Evolutionary conservation across 1,140 invertebrate genomes (phyloP).

Genomic region (Cardiocondyla obscurior): DNA sequence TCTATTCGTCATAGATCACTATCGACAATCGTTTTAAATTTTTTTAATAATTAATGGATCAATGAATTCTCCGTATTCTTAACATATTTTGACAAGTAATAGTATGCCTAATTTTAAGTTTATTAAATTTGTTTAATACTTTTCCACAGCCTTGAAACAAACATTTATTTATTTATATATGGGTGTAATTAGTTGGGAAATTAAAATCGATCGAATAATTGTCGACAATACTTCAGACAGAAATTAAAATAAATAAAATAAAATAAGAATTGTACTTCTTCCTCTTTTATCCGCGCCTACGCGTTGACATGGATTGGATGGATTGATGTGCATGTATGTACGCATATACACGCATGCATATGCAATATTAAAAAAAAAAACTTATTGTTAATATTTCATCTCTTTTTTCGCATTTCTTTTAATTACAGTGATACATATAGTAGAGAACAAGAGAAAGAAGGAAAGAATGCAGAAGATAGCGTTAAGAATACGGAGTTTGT

Average conservation of each 20-base stretch:
- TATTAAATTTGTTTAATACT: no score
- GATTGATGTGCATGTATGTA: neutral
- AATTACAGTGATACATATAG: neutral
- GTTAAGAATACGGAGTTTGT: slow-evolving; percentile 8
- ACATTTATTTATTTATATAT: neutral
- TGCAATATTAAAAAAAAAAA: neutral
- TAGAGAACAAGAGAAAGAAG: no score
- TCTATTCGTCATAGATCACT: neutral
- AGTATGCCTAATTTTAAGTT: neutral
- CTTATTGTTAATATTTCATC: no score
- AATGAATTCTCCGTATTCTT: neutral
- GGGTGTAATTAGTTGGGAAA: neutral
- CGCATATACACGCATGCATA: neutral
- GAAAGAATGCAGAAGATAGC: neutral
- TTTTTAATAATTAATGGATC: no score
- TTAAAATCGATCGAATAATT: neutral
- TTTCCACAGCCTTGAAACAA: neutral
- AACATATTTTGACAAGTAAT: neutral
- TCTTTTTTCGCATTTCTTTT: neutral
- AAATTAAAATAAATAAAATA: neutral
- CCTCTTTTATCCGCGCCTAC: neutral
- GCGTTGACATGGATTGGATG: neutral
- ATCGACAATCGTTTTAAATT: no score
- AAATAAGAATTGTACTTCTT: neutral
- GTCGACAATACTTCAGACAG: neutral